These are phyloP conservation scores for Bursaphelenchus mucronatus DNA, from an alignment of 1,140 invertebrate genomes.

Conservation along the genomic window DNA sequence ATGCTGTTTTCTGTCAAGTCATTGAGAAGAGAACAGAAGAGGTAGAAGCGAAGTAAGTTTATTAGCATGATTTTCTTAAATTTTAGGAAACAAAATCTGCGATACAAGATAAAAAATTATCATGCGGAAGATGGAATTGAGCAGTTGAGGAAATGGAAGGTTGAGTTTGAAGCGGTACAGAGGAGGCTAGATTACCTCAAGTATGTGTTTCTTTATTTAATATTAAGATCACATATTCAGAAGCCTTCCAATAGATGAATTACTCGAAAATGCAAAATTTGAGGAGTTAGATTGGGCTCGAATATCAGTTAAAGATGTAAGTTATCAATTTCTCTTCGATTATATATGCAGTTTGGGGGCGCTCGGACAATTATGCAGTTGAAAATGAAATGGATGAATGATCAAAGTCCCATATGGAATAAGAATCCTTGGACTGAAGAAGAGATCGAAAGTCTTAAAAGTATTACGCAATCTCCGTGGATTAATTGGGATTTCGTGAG, in stretches of 20 bases:
- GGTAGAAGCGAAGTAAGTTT: neutral
- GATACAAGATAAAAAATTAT: constrained; percentile 10
- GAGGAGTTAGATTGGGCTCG: constrained; percentile 37
- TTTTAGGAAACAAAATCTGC: constrained; percentile 7
- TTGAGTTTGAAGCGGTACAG: neutral
- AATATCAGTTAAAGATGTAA: constrained; percentile 37
- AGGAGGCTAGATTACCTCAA: constrained; percentile 8
- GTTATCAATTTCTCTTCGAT: constrained; percentile 6
- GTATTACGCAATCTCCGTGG: constrained; percentile 11
- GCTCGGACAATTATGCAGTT: constrained; percentile 32
- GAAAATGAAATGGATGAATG: constrained; percentile 39
- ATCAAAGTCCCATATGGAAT: constrained; percentile 20
- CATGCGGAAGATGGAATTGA: constrained; percentile 7
- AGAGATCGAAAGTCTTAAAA: constrained; percentile 27
- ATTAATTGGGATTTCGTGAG: constrained; percentile 41
- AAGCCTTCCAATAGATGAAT: neutral
- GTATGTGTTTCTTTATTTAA: neutral
- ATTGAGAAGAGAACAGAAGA: constrained; percentile 4
- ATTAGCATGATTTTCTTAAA: neutral
- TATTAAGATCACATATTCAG: neutral
- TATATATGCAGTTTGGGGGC: constrained; percentile 30
- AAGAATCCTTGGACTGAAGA: constrained; percentile 27
- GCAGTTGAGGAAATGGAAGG: constrained; percentile 7
- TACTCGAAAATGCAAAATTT: constrained; percentile 11
- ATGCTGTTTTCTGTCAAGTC: neutral